Conservation (phyloP, 2,888 invertebrate species). For the Calliopum simillimum region DNA sequence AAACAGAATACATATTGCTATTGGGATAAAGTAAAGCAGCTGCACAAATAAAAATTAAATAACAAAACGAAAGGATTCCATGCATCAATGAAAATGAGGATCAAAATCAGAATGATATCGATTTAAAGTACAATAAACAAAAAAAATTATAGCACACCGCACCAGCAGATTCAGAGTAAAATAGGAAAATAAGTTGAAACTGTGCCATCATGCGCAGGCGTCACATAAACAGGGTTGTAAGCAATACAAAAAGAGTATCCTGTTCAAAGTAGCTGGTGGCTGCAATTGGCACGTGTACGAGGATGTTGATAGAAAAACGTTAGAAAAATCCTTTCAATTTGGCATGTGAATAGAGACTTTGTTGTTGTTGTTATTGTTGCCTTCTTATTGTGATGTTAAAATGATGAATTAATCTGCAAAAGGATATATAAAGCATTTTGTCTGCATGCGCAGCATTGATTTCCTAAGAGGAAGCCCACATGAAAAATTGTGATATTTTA, state of each 20-base stretch:
- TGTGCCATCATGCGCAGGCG: neutral
- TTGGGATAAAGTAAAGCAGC: no score
- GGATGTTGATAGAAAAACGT: neutral
- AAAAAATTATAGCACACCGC: no score
- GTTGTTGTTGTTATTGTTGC: neutral
- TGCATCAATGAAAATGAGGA: no score
- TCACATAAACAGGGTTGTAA: neutral
- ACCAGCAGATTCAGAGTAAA: no score
- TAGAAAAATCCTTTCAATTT: neutral
- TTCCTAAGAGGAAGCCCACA: neutral
- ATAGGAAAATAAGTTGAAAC: neutral
- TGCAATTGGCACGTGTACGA: neutral
- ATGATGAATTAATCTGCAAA: constrained; percentile 8
- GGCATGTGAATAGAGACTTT: neutral
- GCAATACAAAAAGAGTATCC: neutral
- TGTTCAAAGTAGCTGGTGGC: neutral
- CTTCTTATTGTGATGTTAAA: neutral
- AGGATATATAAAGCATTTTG: constrained; percentile 1
- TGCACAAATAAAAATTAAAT: no score
- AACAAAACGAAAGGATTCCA: no score
- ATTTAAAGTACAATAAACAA: no score
- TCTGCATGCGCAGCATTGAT: neutral
- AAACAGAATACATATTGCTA: no score
- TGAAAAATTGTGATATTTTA: neutral
- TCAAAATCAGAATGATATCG: no score